These are phyloP conservation scores for Philopedon plagiatum DNA, from an alignment of 2,888 invertebrate species.

Conservation along the genomic window DNA sequence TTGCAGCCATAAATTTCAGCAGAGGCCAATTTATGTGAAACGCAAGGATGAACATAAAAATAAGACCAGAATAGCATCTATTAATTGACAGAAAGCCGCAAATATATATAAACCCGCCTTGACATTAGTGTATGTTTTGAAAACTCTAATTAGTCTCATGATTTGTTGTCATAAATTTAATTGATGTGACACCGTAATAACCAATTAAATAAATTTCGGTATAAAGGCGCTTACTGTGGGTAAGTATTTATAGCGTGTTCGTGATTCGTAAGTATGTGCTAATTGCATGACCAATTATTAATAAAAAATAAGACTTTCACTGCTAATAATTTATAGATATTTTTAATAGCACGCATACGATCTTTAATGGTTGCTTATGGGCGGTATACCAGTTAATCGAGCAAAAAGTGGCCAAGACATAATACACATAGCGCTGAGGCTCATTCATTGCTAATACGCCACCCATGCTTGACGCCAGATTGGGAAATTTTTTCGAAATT, in stretches of 20 bases:
- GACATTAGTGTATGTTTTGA: slow-evolving; percentile 48
- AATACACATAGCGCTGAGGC: too few species aligned
- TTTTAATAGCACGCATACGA: too few species aligned
- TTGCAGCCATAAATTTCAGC: slow-evolving; percentile 64
- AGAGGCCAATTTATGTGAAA: slow-evolving; percentile 62
- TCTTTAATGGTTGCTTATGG: too few species aligned
- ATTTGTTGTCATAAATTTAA: slow-evolving; percentile 46
- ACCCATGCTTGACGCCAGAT: too few species aligned
- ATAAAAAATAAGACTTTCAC: background rate
- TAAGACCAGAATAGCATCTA: slow-evolving; percentile 62
- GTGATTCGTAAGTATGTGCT: slow-evolving; percentile 2
- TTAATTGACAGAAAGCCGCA: slow-evolving; percentile 61
- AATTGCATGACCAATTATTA: slow-evolving; percentile 9
- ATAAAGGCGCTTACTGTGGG: background rate
- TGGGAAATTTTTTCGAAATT: too few species aligned
- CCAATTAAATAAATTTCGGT: slow-evolving; percentile 31
- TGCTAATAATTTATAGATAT: too few species aligned
- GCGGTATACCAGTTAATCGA: too few species aligned
- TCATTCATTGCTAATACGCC: too few species aligned
- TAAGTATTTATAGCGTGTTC: background rate
- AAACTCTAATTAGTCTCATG: slow-evolving; percentile 47
- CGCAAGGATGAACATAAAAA: slow-evolving; percentile 61
- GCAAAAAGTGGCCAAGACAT: too few species aligned
- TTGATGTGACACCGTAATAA: slow-evolving; percentile 30
- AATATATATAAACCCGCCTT: slow-evolving; percentile 46